Evolutionary conservation across 2,113 vertebrate species (phyloP).

Genomic region (Peucedramus taeniatus): DNA sequence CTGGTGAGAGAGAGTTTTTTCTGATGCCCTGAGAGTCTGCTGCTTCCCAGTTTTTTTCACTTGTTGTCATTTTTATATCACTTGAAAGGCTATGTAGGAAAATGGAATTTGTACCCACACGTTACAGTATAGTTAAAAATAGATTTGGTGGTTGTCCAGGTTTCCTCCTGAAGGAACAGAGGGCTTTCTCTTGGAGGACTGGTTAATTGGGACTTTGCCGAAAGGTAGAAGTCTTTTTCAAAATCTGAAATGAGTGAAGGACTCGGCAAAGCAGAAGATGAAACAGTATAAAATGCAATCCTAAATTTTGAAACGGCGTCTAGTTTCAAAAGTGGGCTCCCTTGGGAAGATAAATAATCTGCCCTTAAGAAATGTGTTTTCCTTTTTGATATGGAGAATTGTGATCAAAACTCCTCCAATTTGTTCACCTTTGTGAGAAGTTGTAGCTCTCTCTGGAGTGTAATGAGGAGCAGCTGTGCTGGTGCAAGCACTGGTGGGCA

Average conservation of each 20-base stretch:
- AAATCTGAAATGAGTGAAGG: neutral
- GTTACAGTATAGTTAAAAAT: neutral
- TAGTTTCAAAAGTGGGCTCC: neutral
- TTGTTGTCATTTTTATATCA: constrained; percentile 11
- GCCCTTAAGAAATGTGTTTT: neutral
- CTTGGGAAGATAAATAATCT: neutral
- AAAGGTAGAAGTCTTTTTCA: neutral
- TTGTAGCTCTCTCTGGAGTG: neutral
- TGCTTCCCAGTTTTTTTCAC: neutral
- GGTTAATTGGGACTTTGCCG: neutral
- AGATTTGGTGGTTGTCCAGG: constrained; percentile 9
- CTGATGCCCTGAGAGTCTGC: neutral
- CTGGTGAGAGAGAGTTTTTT: neutral
- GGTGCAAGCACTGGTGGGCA: neutral
- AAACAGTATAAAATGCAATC: neutral
- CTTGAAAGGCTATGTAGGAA: neutral
- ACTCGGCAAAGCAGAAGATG: neutral
- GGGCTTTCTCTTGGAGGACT: neutral
- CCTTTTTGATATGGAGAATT: neutral
- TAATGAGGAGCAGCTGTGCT: rapidly evolving
- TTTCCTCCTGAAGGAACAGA: neutral
- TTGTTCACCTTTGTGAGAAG: neutral
- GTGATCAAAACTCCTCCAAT: neutral
- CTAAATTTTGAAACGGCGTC: neutral
- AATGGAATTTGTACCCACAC: neutral